Evolutionary conservation across 2,113 vertebrate species (phyloP).

Genomic region (Cranoglanis bouderius): DNA sequence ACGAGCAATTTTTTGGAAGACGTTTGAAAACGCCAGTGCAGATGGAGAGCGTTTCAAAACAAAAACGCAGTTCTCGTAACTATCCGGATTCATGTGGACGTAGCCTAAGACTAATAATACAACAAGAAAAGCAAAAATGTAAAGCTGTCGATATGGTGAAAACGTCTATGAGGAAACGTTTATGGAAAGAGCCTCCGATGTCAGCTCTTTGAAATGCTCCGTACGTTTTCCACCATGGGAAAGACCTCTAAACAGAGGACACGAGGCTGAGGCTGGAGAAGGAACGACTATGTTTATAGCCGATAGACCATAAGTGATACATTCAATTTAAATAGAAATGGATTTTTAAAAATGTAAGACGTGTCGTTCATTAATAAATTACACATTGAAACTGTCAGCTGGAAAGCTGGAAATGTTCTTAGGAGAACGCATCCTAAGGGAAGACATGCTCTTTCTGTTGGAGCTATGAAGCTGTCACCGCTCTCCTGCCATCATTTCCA

Average conservation of each 20-base stretch:
- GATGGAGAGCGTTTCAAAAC: too few species aligned
- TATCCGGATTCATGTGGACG: too few species aligned
- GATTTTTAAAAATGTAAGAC: neutral
- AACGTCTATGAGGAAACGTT: neutral
- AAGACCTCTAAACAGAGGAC: too few species aligned
- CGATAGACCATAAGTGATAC: too few species aligned
- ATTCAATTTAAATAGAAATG: neutral
- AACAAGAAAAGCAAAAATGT: neutral
- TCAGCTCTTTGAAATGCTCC: neutral
- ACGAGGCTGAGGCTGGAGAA: neutral
- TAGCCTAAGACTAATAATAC: neutral
- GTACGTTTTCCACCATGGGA: neutral
- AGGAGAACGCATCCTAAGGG: conserved; percentile 45
- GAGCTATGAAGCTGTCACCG: conserved; percentile 43
- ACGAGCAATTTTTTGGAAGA: too few species aligned
- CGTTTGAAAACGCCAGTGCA: too few species aligned
- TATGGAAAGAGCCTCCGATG: neutral
- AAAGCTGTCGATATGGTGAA: neutral
- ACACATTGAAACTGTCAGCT: neutral
- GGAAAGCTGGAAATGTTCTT: conserved; percentile 41
- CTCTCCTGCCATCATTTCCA: conserved; percentile 13
- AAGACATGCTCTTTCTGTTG: conserved; percentile 28
- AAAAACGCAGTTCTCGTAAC: too few species aligned
- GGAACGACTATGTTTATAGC: too few species aligned
- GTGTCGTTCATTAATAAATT: neutral